phyloP scores from a whole-genome alignment of 2,888 invertebrate species.

The Agrochola litura region DNA sequence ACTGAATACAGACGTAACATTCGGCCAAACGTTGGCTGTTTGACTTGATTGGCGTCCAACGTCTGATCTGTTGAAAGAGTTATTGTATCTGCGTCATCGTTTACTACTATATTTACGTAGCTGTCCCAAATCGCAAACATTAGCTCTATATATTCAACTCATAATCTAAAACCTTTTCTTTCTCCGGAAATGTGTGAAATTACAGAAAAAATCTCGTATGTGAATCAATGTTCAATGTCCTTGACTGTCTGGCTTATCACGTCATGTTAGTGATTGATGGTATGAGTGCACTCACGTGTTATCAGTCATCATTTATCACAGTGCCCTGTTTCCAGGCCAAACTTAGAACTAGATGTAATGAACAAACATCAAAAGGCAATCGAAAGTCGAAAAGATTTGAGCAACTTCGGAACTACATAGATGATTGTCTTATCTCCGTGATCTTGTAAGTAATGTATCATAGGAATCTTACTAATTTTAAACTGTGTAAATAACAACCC shows the following conservation, averaged over 20 bases:
- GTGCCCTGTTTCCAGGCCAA: conserved; percentile 12
- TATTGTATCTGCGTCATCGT: conserved; percentile 36
- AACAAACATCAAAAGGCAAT: neutral
- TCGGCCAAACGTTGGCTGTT: conserved; percentile 41
- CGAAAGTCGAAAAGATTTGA: conserved; percentile 6
- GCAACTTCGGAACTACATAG: neutral
- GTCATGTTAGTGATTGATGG: conserved; percentile 37
- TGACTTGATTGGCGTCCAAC: conserved; percentile 13
- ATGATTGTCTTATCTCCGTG: neutral
- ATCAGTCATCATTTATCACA: conserved; percentile 35
- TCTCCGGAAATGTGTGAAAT: neutral
- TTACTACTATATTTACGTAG: conserved; percentile 30
- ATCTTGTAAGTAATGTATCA: neutral
- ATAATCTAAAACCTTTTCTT: neutral
- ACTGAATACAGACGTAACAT: conserved; percentile 28
- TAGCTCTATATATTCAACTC: neutral
- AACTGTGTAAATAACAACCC: neutral
- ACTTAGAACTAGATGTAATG: neutral
- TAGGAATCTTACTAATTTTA: neutral
- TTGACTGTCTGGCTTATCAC: conserved; percentile 30
- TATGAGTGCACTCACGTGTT: conserved; percentile 39
- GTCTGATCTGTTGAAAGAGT: conserved; percentile 36
- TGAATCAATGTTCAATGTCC: conserved; percentile 16
- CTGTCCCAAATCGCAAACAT: conserved; percentile 12
- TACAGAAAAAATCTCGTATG: neutral